Percentiles rank a stretch among this genome's conserved stretches.
phyloP scores from a whole-genome alignment of 35 echinoderm and acorn worm species.

The Ptychodera flava region DNA sequence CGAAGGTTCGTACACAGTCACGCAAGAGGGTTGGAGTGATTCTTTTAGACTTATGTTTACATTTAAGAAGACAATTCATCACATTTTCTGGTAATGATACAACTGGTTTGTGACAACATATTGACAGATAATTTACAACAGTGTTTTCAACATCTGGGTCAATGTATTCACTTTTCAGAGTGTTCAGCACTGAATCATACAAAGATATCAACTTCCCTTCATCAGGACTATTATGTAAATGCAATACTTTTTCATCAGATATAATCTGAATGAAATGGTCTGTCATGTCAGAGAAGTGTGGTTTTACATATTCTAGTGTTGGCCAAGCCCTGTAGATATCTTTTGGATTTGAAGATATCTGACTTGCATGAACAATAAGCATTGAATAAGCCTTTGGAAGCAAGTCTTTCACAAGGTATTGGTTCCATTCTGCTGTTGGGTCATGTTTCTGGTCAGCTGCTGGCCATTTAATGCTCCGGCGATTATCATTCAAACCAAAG shows the following conservation, averaged over 20 bases:
- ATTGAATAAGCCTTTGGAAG: slow-evolving; percentile 49
- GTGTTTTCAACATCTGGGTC: not conserved
- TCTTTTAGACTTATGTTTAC: not conserved
- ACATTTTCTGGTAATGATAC: not conserved
- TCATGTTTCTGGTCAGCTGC: slow-evolving; percentile 58
- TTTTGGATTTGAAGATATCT: not conserved
- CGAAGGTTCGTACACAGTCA: not conserved
- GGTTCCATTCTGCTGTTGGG: slow-evolving; percentile 63
- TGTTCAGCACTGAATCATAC: not conserved
- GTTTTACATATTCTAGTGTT: not conserved
- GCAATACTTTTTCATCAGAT: not conserved
- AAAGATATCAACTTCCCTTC: not conserved
- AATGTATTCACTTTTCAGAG: not conserved
- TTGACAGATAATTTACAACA: not conserved
- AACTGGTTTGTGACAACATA: not conserved
- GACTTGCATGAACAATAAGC: not conserved
- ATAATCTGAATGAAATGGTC: not conserved
- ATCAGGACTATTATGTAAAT: not conserved
- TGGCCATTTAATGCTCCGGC: slow-evolving; percentile 66
- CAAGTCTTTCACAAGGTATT: slow-evolving; percentile 48
- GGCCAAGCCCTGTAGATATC: not conserved
- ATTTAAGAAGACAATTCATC: not conserved
- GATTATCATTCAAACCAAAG: slow-evolving; percentile 73
- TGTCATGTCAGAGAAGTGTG: not conserved
- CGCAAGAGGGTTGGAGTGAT: not conserved